Evolutionary conservation across 2,888 invertebrate species (phyloP).

Genomic region (Trilocha varians): DNA sequence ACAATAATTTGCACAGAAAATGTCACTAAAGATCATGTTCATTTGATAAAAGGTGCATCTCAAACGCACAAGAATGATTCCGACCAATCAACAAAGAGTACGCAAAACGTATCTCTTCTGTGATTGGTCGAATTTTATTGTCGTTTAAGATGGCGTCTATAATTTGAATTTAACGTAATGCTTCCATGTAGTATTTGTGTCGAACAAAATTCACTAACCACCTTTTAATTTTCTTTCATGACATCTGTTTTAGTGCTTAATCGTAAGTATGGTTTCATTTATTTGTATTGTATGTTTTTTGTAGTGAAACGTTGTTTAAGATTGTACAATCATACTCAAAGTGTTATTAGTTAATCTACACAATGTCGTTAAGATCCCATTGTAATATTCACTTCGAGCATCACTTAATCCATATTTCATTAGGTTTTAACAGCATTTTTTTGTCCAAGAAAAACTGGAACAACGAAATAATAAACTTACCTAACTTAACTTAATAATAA

Average conservation of each 20-base stretch:
- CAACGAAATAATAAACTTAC: too few relatives aligned
- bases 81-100: not conserved
- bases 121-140: not conserved
- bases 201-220: conserved; percentile 38
- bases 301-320: not conserved
- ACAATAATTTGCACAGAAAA: conserved; percentile 7
- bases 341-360: too few relatives aligned
- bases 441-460: too few relatives aligned
- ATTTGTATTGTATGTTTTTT: conserved; percentile 1
- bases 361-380: too few relatives aligned
- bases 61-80: not conserved
- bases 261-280: conserved; percentile 39
- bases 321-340: too few relatives aligned
- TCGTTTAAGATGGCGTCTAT: not conserved
- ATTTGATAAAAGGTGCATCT: not conserved
- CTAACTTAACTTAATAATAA: too few relatives aligned
- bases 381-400: too few relatives aligned
- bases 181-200: conserved; percentile 66
- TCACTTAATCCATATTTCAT: too few relatives aligned
- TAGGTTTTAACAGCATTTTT: too few relatives aligned
- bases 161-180: conserved; percentile 22
- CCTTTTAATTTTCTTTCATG: conserved; percentile 48
- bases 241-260: conserved; percentile 50
- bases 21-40: conserved; percentile 14
- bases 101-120: not conserved